These are phyloP conservation scores for Scleropages formosus DNA, from an alignment of 2,797 vertebrate genomes.

Conservation along the genomic window DNA sequence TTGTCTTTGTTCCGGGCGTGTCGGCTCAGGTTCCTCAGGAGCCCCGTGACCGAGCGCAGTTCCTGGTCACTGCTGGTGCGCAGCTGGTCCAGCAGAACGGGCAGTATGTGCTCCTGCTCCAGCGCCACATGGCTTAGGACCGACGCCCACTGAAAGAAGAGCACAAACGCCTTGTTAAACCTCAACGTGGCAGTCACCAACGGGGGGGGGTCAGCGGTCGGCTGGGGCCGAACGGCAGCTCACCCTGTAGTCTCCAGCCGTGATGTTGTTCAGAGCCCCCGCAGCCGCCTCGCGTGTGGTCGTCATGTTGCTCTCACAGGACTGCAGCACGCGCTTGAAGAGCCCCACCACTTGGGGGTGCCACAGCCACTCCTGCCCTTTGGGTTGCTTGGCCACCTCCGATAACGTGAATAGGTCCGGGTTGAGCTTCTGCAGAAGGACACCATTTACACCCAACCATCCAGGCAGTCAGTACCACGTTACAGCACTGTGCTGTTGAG, in stretches of 20 bases:
- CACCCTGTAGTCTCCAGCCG: conserved; percentile 72
- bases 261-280: conserved; percentile 93
- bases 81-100: conserved; percentile 73
- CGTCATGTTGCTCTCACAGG: conserved; percentile 76
- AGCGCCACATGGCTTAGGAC: conserved; percentile 82
- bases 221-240: too few species aligned
- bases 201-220: too few species aligned
- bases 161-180: background rate
- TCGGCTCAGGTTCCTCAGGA: conserved; percentile 87
- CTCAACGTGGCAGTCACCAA: background rate
- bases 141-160: conserved; percentile 75
- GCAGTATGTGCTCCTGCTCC: conserved; percentile 82
- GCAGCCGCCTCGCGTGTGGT: conserved; percentile 86
- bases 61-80: conserved; percentile 72
- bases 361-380: conserved; percentile 85
- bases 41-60: conserved; percentile 83
- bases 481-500: background rate
- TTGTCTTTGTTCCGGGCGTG: conserved; percentile 79
- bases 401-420: conserved; percentile 74
- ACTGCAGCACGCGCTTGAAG: conserved; percentile 76
- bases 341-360: conserved; percentile 81
- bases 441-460: background rate
- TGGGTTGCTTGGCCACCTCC: conserved; percentile 79
- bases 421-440: conserved; percentile 62
- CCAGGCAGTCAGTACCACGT: background rate